Base-by-base conservation (phyloP, 2,888 invertebrate genomes). In the Aelia acuminata region DNA sequence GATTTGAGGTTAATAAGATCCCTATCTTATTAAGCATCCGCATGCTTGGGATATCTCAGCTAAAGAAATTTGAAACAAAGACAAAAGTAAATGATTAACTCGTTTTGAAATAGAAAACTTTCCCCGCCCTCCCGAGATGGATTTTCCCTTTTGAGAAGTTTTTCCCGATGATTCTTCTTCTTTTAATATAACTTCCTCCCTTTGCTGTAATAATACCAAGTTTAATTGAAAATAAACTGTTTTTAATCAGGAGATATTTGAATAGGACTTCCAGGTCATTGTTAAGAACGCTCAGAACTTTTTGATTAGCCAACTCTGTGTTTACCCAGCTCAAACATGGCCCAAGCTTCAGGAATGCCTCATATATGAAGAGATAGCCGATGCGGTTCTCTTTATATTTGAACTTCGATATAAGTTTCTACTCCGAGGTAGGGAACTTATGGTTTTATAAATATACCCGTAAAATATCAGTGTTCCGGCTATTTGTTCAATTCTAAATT, bases 201-300 rank as follows among this genome's bases (percentile, higher is more conserved):
- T 80, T 80, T n/a, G 22, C 80, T 39, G 43, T 22, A 80, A 43
- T 80, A 47, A 80, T 39, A 35, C 63, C 31, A 80, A 47, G 43
- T 47, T 43, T 80, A 80, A 80, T 80, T 80, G 43, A 80, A 80
- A 80, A 80, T 47, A 47, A 80, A 47, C 80, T 47, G 80, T n/a
- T 80, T 80, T 80, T 80, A 80, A 80, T 80, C n/a, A 15, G 13
- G 39, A 80, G 43, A 80, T 43, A 47, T 70, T 80, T 80, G 43
- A n/a, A 80, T 80, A 80, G 43, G 43, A 80, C 43, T 80, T 43
- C 11, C 35, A 35, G 43, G 43, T 43, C 80, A 43, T 80, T 80
- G n/a, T 80, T 80, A 80, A 47, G 80, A 80, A 43, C 18, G 63
- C 7, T 35, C 5, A 70, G 35, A 70, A 70, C 63, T 70, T 70